Conservation (phyloP, 2,888 invertebrate genomes). For the Xylocampa areola region DNA sequence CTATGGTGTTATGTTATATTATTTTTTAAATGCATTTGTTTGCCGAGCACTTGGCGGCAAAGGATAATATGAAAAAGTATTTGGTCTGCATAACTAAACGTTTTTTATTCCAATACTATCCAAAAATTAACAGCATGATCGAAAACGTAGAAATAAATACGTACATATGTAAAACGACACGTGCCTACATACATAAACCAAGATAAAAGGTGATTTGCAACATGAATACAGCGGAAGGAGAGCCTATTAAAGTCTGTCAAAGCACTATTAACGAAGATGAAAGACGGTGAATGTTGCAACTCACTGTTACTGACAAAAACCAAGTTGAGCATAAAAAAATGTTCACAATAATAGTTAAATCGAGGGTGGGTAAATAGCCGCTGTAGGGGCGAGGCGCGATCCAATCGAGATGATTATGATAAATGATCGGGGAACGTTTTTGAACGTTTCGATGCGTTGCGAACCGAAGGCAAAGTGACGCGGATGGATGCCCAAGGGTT, state of each 20-base stretch:
- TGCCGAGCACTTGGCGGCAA: too few species aligned
- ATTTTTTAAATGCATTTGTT: too few species aligned
- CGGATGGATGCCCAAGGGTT: constrained; percentile 38
- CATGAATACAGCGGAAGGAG: constrained; percentile 51
- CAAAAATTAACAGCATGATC: too few species aligned
- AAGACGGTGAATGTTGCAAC: constrained; percentile 63
- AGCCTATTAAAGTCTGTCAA: constrained; percentile 68
- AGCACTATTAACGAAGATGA: constrained; percentile 70
- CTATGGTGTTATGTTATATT: too few species aligned
- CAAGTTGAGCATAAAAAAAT: constrained; percentile 79
- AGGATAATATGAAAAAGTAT: too few species aligned
- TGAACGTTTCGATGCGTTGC: constrained; percentile 50
- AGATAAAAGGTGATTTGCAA: constrained; percentile 37
- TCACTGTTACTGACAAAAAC: constrained; percentile 70
- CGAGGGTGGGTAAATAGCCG: constrained; percentile 85
- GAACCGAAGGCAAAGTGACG: constrained; percentile 32
- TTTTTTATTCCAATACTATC: too few species aligned
- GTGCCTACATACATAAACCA: constrained; percentile 3
- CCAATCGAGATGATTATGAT: constrained; percentile 88
- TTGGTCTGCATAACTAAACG: too few species aligned
- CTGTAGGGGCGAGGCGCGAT: constrained; percentile 83
- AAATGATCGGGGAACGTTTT: constrained; percentile 76
- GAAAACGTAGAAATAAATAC: not conserved
- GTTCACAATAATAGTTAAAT: constrained; percentile 87
- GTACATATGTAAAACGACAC: not conserved